phyloP scores from a whole-genome alignment of 2,797 vertebrate species.

The Rhinophrynus dorsalis region DNA sequence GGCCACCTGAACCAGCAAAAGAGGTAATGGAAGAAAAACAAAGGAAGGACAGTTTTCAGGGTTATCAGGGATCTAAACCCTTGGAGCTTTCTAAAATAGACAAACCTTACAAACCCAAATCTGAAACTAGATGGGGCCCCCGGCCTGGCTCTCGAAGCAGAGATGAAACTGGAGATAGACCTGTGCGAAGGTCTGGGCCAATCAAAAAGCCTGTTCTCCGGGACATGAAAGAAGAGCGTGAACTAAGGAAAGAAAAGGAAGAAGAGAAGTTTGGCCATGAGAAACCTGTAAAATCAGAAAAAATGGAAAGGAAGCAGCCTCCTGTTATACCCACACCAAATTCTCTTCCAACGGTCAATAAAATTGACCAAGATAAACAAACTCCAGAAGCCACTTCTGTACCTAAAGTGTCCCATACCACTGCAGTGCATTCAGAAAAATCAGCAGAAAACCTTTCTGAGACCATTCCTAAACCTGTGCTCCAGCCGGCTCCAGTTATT shows the following conservation, averaged over 20 bases:
- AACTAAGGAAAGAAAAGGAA: conserved; percentile 91
- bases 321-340: conserved; percentile 50
- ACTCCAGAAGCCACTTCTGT: conserved; percentile 28
- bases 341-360: conserved; percentile 64
- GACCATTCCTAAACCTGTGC: conserved; percentile 52
- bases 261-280: conserved; percentile 69
- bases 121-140: conserved; percentile 93
- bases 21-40: conserved; percentile 81
- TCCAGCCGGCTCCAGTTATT: conserved; percentile 33
- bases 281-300: conserved; percentile 67
- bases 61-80: conserved; percentile 59
- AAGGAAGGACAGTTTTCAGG: conserved; percentile 81
- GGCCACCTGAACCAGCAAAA: conserved; percentile 70
- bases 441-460: conserved; percentile 50
- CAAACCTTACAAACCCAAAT: conserved; percentile 88
- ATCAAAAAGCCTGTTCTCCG: conserved; percentile 97
- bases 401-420: conserved; percentile 57
- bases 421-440: conserved; percentile 49
- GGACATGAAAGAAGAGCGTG: conserved; percentile 97
- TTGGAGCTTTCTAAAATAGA: conserved; percentile 86
- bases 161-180: conserved; percentile 86
- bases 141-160: conserved; percentile 79
- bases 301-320: conserved; percentile 75
- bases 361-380: conserved; percentile 68
- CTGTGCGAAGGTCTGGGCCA: conserved; percentile 89